Percentiles rank a stretch among this genome's conserved stretches.
Conservation (phyloP, 2,113 vertebrate species). For the Tretioscincus oriximinensis region DNA sequence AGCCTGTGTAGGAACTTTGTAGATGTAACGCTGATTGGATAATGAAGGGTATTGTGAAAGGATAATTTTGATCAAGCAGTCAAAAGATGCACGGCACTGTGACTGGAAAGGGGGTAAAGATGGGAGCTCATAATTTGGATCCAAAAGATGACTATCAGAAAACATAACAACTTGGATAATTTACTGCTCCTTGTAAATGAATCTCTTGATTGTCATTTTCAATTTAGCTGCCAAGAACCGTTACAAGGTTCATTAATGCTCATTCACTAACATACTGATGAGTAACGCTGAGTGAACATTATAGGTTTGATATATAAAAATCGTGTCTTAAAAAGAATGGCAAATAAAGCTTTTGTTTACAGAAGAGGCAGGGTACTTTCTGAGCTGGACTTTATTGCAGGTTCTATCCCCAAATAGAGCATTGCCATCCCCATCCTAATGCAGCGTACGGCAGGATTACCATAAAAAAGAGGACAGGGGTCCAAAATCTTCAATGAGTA, state of each 20-base stretch:
- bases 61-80: constrained; percentile 45
- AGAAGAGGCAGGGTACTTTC: constrained; percentile 6
- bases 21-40: constrained; percentile 54
- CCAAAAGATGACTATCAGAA: background rate
- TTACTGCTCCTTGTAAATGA: constrained; percentile 47
- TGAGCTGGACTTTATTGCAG: background rate
- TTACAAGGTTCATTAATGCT: constrained; percentile 36
- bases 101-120: constrained; percentile 35
- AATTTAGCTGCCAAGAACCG: constrained; percentile 41
- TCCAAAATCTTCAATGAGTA: too few relatives aligned
- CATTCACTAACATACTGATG: constrained; percentile 31
- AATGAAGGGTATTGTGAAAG: constrained; percentile 53
- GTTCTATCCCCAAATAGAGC: too few relatives aligned
- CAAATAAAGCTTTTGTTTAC: background rate
- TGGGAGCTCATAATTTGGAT: constrained; percentile 41
- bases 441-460: too few relatives aligned
- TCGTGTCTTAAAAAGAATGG: background rate
- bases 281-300: constrained; percentile 1
- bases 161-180: constrained; percentile 48
- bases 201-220: constrained; percentile 52
- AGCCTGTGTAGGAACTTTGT: constrained; percentile 35
- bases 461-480: too few relatives aligned
- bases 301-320: background rate
- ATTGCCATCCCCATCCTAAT: too few relatives aligned
- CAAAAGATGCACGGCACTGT: constrained; percentile 5